phyloP scores from a whole-genome alignment of 1,140 invertebrate species.

The Eupristina koningsbergeri region DNA sequence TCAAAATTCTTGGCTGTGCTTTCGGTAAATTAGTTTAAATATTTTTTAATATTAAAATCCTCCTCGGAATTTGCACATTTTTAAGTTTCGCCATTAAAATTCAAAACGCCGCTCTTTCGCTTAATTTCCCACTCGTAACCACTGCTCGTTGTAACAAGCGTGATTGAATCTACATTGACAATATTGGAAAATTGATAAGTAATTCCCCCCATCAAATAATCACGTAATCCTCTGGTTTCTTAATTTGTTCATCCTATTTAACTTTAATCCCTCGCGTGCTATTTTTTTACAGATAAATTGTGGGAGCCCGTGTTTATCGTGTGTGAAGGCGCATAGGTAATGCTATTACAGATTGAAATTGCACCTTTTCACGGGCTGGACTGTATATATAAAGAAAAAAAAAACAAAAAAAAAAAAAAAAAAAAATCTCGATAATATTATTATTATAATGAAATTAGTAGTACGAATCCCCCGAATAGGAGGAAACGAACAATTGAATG shows the following conservation, averaged over 20 bases:
- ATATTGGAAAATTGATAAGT: background rate
- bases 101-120: no score
- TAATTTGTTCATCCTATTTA: background rate
- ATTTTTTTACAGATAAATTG: background rate
- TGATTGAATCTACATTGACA: background rate
- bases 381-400: no score
- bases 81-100: background rate
- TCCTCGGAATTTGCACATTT: background rate
- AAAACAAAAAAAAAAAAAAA: background rate
- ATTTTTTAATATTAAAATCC: background rate
- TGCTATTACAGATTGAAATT: background rate
- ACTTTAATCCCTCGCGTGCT: background rate
- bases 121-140: background rate
- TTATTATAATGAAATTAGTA: slow-evolving; percentile 29
- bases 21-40: no score
- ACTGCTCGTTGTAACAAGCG: background rate
- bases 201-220: background rate
- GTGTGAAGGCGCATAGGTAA: no score
- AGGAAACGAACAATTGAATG: slow-evolving; percentile 13
- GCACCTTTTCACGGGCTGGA: no score
- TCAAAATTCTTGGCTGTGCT: no score
- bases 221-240: background rate
- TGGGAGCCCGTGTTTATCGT: no score
- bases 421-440: background rate
- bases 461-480: background rate